A percentile compares a stretch with the other conserved stretches of the same genome.
phyloP scores from a whole-genome alignment of 2,888 invertebrate genomes.

The Antitype chi region DNA sequence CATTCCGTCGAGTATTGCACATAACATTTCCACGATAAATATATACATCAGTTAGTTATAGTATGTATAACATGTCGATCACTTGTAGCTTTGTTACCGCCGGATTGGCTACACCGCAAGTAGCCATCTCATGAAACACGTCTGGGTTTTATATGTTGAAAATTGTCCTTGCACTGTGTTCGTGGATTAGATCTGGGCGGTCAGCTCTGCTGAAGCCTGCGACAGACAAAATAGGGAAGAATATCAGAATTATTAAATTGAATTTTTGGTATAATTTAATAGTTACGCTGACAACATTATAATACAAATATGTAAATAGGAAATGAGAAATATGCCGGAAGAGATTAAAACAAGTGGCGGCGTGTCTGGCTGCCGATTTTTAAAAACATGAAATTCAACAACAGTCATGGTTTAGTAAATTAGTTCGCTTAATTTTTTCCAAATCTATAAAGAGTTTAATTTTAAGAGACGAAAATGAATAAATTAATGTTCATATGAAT shows the following conservation, averaged over 20 bases:
- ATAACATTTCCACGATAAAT: conserved; percentile 78
- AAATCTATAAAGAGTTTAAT: background rate
- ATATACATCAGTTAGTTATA: conserved; percentile 78
- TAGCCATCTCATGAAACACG: conserved; percentile 53
- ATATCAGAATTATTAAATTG: background rate
- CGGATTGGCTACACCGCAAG: conserved; percentile 41
- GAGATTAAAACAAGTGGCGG: background rate
- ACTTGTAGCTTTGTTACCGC: conserved; percentile 65
- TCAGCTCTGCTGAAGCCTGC: conserved; percentile 79
- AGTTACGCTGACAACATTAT: background rate
- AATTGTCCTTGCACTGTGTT: conserved; percentile 72
- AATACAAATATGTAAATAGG: background rate
- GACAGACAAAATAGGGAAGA: conserved; percentile 11
- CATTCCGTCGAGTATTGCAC: conserved; percentile 82
- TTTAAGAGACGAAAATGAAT: background rate
- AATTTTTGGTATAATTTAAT: conserved; percentile 8
- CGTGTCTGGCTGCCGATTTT: background rate
- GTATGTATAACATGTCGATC: conserved; percentile 66
- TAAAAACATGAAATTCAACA: too few relatives aligned
- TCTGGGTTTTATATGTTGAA: conserved; percentile 47
- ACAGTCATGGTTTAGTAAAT: background rate
- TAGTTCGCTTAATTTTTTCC: background rate
- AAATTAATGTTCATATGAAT: background rate
- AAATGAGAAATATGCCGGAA: background rate
- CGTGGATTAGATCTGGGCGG: conserved; percentile 79